Evolutionary conservation across 2,113 vertebrate species (phyloP).

Genomic region (Clarias gariepinus): DNA sequence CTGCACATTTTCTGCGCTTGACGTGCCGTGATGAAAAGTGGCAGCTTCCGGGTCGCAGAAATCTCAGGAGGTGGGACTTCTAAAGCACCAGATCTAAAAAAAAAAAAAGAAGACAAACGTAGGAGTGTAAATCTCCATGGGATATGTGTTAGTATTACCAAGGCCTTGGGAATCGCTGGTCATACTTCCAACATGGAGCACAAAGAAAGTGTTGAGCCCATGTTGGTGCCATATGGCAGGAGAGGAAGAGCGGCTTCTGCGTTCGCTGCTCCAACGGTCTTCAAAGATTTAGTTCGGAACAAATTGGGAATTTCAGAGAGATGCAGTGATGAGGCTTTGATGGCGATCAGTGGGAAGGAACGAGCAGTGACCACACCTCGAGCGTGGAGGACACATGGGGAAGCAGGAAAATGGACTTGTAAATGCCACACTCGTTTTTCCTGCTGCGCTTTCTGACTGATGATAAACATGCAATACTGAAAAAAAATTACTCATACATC

Average conservation of each 20-base stretch:
- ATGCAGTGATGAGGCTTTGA: not conserved
- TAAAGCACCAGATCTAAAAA: conserved; percentile 21
- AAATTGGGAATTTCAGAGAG: conserved; percentile 28
- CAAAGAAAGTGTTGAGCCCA: conserved; percentile 23
- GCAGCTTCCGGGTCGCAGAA: not conserved
- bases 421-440: not conserved
- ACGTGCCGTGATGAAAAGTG: conserved; percentile 17
- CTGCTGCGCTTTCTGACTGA: not conserved
- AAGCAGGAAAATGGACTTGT: not conserved
- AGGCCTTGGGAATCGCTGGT: conserved; percentile 34
- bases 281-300: conserved; percentile 43
- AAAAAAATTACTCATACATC: not conserved
- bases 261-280: conserved; percentile 34
- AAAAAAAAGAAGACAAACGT: conserved; percentile 18
- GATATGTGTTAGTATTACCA: conserved; percentile 15
- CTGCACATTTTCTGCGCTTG: conserved; percentile 8
- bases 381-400: not conserved
- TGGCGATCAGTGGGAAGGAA: not conserved
- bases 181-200: conserved; percentile 34
- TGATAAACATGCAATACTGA: not conserved
- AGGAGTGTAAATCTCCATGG: conserved; percentile 4
- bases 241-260: conserved; percentile 34
- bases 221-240: conserved; percentile 52
- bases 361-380: not conserved
- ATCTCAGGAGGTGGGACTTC: conserved; percentile 24